A percentile compares a stretch with the other conserved stretches of the same genome.
phyloP scores from a whole-genome alignment of 2,888 invertebrate species.

The Amblyjoppa fuscipennis region DNA sequence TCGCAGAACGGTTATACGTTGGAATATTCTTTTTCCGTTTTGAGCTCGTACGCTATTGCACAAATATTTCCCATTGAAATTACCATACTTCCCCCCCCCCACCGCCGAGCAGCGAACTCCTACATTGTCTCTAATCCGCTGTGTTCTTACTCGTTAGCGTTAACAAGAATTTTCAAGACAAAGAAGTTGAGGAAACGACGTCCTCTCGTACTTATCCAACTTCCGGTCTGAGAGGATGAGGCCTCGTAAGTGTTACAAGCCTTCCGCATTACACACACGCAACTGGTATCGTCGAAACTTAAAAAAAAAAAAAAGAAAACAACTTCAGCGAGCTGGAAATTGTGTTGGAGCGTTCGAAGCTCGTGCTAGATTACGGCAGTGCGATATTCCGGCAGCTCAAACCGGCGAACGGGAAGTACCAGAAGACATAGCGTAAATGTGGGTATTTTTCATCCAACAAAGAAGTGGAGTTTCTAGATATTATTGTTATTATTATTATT shows the following conservation, averaged over 20 bases:
- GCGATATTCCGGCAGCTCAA: neutral
- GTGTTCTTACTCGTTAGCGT: conserved; percentile 30
- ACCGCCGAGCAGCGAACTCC: neutral
- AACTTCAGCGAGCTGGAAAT: no score
- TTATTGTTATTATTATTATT: neutral
- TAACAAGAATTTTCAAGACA: conserved; percentile 38
- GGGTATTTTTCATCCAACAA: neutral
- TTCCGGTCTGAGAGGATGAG: conserved; percentile 19
- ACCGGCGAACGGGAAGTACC: conserved; percentile 1
- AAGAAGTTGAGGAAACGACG: conserved; percentile 16
- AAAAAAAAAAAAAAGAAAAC: neutral
- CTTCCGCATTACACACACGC: neutral
- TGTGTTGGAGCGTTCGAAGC: neutral
- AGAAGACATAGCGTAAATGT: conserved; percentile 1
- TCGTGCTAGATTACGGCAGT: neutral
- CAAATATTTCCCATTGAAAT: conserved; percentile 19
- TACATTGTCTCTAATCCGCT: conserved; percentile 41
- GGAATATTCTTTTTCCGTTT: neutral
- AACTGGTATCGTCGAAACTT: neutral
- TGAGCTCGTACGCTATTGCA: conserved; percentile 7
- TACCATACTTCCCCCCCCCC: conserved; percentile 9
- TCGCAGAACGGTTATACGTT: neutral
- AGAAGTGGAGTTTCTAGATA: neutral
- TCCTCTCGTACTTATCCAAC: conserved; percentile 28
- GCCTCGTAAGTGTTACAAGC: conserved; percentile 5